phyloP scores from a whole-genome alignment of 2,888 invertebrate species.

The Pristionchus entomophagus region DNA sequence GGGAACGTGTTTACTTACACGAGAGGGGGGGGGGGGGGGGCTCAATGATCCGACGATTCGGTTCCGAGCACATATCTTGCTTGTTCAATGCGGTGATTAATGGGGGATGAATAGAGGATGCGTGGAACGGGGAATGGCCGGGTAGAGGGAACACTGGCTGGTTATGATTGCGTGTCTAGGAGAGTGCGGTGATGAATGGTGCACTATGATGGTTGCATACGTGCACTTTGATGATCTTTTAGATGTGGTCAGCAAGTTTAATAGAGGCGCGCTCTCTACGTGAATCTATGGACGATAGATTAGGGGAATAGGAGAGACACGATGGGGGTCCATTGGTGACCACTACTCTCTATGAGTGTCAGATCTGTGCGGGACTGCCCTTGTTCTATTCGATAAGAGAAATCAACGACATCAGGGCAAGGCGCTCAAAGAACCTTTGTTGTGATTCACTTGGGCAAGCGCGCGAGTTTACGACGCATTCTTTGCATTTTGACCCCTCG shows the following conservation, averaged over 20 bases:
- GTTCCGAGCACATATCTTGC: neutral
- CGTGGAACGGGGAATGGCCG: neutral
- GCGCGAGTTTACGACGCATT: neutral
- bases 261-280: neutral
- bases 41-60: neutral
- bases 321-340: neutral
- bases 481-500: neutral
- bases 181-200: too few relatives aligned
- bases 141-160: neutral
- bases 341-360: neutral
- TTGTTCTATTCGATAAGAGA: neutral
- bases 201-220: too few relatives aligned
- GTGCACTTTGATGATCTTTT: too few relatives aligned
- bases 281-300: neutral
- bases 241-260: too few relatives aligned
- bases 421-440: neutral
- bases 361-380: neutral
- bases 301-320: neutral
- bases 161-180: too few relatives aligned
- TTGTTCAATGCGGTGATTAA: constrained; percentile 6
- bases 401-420: neutral
- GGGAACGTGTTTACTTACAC: constrained; percentile 10
- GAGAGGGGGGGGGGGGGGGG: neutral
- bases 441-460: neutral
- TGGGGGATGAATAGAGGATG: neutral